Percentiles rank a stretch among this genome's conserved stretches.
phyloP scores from a whole-genome alignment of 2,113 vertebrate genomes.

The Fregata magnificens region DNA sequence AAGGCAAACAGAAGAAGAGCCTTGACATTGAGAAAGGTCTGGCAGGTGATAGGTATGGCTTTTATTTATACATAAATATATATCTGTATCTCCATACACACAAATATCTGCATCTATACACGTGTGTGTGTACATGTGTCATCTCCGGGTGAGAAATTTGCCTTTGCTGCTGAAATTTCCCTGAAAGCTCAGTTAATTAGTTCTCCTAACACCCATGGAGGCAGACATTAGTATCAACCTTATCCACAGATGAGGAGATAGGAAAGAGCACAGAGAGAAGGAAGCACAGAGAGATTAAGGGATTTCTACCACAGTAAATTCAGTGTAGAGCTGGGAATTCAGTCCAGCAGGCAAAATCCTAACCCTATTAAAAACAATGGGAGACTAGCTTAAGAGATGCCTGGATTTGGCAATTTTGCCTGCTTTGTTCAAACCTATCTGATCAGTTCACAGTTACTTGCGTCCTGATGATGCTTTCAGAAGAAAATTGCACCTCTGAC shows the following conservation, averaged over 20 bases:
- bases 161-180: neutral
- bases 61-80: neutral
- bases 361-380: constrained; percentile 27
- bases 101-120: neutral
- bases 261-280: neutral
- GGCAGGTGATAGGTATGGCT: neutral
- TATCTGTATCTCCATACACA: neutral
- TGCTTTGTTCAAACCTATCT: constrained; percentile 14
- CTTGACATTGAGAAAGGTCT: neutral
- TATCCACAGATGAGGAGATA: neutral
- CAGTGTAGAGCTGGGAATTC: neutral
- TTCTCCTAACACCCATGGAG: neutral
- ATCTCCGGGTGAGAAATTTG: neutral
- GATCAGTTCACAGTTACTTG: neutral
- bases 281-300: constrained; percentile 37
- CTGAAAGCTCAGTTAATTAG: constrained; percentile 44
- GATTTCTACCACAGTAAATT: constrained; percentile 28
- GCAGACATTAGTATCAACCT: neutral
- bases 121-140: neutral
- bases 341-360: constrained; percentile 1
- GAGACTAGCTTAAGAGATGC: neutral
- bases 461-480: neutral
- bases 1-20: neutral
- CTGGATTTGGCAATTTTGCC: neutral
- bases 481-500: neutral